These are phyloP conservation scores for Oophaga sylvatica DNA, from an alignment of 2,797 vertebrate species.

Conservation along the genomic window DNA sequence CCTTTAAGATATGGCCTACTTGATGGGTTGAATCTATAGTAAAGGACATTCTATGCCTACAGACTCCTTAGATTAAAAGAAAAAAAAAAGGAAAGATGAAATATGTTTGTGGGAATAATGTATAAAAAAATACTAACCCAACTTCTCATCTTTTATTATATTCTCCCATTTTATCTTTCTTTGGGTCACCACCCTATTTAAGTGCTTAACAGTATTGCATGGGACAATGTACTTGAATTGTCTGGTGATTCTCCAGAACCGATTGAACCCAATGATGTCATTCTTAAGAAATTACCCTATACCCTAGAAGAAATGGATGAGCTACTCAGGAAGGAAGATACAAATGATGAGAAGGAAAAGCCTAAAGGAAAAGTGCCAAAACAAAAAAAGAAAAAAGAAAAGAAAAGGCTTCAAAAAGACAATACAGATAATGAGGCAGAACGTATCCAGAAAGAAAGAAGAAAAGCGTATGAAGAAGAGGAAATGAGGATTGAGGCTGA, in stretches of 20 bases:
- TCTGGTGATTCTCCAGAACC: slow-evolving; percentile 86
- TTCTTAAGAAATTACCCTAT: slow-evolving; percentile 55
- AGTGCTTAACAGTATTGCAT: slow-evolving; percentile 64
- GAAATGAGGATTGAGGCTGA: slow-evolving; percentile 5
- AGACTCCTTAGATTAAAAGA: background rate
- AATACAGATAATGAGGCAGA: slow-evolving; percentile 64
- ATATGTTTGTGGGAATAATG: slow-evolving; percentile 53
- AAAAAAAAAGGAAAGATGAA: background rate
- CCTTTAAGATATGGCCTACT: too few relatives aligned
- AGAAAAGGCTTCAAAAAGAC: slow-evolving; percentile 61
- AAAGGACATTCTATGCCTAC: too few relatives aligned
- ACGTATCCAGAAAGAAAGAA: slow-evolving; percentile 55
- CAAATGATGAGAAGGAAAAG: slow-evolving; percentile 65
- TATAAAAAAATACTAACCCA: slow-evolving; percentile 51
- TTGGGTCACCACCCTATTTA: slow-evolving; percentile 47
- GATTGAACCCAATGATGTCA: slow-evolving; percentile 67
- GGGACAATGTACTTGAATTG: slow-evolving; percentile 77
- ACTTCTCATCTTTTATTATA: slow-evolving; percentile 21
- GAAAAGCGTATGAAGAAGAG: slow-evolving; percentile 58
- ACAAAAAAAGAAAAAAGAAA: slow-evolving; percentile 46
- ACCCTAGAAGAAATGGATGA: slow-evolving; percentile 70
- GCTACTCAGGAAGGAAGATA: slow-evolving; percentile 64
- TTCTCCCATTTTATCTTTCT: background rate
- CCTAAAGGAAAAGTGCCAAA: slow-evolving; percentile 47
- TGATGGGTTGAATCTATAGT: too few relatives aligned